phyloP scores from a whole-genome alignment of 1,140 invertebrate species.

The Propsilocerus akamusi region DNA sequence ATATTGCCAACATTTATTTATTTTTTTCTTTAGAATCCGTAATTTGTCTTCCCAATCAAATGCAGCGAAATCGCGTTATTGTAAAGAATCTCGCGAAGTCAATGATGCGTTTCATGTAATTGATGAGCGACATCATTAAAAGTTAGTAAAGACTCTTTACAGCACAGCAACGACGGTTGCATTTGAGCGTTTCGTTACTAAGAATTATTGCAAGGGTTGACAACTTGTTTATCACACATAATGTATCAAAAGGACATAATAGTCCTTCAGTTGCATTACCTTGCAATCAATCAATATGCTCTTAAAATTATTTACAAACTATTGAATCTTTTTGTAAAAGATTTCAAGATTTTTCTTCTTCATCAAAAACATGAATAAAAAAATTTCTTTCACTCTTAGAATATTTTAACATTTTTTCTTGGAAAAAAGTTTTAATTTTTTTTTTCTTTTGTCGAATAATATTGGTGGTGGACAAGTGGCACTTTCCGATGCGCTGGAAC shows the following conservation, averaged over 20 bases:
- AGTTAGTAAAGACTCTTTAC: neutral
- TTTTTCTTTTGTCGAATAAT: neutral
- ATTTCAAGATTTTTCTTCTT: neutral
- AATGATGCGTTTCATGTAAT: constrained; percentile 3
- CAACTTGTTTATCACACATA: too few species aligned
- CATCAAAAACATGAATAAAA: constrained; percentile 1
- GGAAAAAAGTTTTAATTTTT: neutral
- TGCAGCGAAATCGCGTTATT: too few species aligned
- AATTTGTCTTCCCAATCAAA: too few species aligned
- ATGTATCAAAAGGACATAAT: too few species aligned
- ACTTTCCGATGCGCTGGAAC: neutral
- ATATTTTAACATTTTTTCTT: neutral
- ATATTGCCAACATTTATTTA: neutral
- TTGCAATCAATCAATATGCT: neutral
- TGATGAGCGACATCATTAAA: neutral
- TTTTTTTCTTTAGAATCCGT: neutral
- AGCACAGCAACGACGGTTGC: neutral
- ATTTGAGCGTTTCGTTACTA: neutral
- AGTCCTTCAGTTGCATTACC: too few species aligned
- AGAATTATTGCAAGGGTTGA: too few species aligned
- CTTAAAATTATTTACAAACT: constrained; percentile 1
- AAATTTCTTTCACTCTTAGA: neutral
- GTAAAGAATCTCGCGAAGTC: too few species aligned
- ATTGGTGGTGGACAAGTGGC: neutral
- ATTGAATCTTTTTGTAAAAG: neutral